phyloP scores from a whole-genome alignment of 2,888 invertebrate species.

The Malthinus flaveolus region DNA sequence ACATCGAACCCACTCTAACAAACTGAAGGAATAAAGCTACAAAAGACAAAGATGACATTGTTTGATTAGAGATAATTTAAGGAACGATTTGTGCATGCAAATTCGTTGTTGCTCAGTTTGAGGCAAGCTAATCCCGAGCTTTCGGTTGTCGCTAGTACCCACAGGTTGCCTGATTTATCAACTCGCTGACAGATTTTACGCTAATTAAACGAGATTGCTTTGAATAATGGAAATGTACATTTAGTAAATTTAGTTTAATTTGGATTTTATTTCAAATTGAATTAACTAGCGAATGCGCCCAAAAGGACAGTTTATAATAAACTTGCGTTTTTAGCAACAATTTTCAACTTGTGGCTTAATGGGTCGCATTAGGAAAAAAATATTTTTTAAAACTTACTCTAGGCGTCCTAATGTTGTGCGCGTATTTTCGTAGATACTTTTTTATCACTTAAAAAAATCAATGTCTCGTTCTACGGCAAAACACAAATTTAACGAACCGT shows the following conservation, averaged over 20 bases:
- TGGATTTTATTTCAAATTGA: not conserved
- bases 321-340: too few relatives aligned
- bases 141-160: conserved; percentile 35
- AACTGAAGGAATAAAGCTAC: conserved; percentile 7
- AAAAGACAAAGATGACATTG: conserved; percentile 13
- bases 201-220: conserved; percentile 37
- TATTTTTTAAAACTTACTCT: too few relatives aligned
- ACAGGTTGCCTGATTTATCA: conserved; percentile 38
- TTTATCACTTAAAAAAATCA: too few relatives aligned
- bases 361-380: too few relatives aligned
- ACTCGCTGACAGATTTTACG: conserved; percentile 37
- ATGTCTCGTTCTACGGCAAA: not conserved
- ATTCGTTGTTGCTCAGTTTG: conserved; percentile 32
- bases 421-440: too few relatives aligned
- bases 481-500: conserved; percentile 17
- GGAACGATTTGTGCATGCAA: conserved; percentile 34
- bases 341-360: too few relatives aligned
- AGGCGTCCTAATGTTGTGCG: too few relatives aligned
- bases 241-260: not conserved
- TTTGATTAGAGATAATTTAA: conserved; percentile 25
- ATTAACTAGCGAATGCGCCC: not conserved
- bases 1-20: conserved; percentile 7
- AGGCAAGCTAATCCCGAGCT: conserved; percentile 35
- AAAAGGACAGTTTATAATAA: too few relatives aligned
- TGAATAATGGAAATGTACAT: conserved; percentile 30